A percentile compares a stretch with the other conserved stretches of the same genome.
Evolutionary conservation across 1,140 invertebrate genomes (phyloP).

Genomic region (Drosophila santomea): DNA sequence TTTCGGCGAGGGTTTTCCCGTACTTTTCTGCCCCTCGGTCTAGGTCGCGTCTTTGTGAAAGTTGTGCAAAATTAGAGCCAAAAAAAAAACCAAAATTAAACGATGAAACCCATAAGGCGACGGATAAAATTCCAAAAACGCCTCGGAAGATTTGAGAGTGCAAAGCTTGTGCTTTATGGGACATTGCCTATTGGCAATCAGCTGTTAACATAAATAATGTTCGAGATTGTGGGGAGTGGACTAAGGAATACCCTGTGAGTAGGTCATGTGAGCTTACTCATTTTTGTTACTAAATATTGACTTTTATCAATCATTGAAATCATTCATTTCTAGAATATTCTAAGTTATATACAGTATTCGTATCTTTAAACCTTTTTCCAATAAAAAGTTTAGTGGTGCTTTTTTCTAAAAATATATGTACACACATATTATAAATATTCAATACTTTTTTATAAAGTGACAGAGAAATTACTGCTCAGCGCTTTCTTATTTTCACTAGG

Average conservation of each 20-base stretch:
- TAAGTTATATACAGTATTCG: too few relatives aligned
- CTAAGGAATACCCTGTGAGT: conserved; percentile 6
- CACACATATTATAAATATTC: not conserved
- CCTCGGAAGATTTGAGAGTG: conserved; percentile 40
- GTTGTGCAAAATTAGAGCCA: conserved; percentile 58
- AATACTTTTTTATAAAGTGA: not conserved
- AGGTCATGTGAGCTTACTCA: fast-evolving
- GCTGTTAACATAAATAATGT: conserved; percentile 42
- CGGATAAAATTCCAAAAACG: conserved; percentile 46
- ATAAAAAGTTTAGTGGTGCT: not conserved
- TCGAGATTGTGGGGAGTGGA: not conserved
- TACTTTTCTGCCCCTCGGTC: conserved; percentile 55
- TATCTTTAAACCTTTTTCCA: not conserved
- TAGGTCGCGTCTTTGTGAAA: conserved; percentile 65
- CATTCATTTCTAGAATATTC: too few relatives aligned
- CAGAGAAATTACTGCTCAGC: not conserved
- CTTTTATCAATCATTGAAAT: too few relatives aligned
- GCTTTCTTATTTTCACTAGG: not conserved
- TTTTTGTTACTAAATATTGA: not conserved
- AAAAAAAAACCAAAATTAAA: conserved; percentile 26
- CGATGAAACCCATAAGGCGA: conserved; percentile 16
- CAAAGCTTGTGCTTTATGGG: conserved; percentile 51
- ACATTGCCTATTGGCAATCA: conserved; percentile 48
- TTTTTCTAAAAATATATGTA: not conserved
- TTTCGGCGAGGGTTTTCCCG: conserved; percentile 72